These are phyloP conservation scores for Littorina saxatilis DNA, from an alignment of 1,140 invertebrate genomes.

Conservation along the genomic window DNA sequence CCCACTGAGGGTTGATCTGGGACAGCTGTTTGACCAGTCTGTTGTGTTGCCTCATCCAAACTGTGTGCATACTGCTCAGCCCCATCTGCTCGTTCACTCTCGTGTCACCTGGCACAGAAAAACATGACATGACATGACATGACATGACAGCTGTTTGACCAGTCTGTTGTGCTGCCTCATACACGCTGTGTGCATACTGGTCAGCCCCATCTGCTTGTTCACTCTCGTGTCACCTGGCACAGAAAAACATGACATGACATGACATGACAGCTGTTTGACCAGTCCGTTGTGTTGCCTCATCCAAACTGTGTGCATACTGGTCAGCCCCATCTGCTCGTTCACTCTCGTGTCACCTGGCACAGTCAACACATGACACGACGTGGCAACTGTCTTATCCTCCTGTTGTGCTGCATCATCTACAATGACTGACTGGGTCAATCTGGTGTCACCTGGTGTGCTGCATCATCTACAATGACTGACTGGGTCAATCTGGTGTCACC, in stretches of 20 bases:
- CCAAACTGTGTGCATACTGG: conserved; percentile 96
- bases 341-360: conserved; percentile 80
- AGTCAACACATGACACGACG: no score
- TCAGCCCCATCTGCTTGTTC: conserved; percentile 79
- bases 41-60: conserved; percentile 97
- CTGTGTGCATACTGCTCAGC: conserved; percentile 90
- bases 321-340: conserved; percentile 79
- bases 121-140: conserved; percentile 77
- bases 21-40: conserved; percentile 86
- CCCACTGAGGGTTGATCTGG: conserved; percentile 91
- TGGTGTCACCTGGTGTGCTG: no score
- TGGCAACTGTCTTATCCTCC: no score
- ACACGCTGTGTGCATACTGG: conserved; percentile 95
- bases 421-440: no score
- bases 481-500: no score
- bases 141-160: conserved; percentile 84
- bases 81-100: conserved; percentile 81
- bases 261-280: conserved; percentile 82
- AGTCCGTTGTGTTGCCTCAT: conserved; percentile 96
- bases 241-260: no score
- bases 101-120: conserved; percentile 83
- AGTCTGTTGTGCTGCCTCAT: conserved; percentile 96
- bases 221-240: conserved; percentile 82
- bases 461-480: no score
- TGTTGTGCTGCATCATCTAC: no score